phyloP scores from a whole-genome alignment of 1,140 invertebrate species.

The Zaprionus ornatus region DNA sequence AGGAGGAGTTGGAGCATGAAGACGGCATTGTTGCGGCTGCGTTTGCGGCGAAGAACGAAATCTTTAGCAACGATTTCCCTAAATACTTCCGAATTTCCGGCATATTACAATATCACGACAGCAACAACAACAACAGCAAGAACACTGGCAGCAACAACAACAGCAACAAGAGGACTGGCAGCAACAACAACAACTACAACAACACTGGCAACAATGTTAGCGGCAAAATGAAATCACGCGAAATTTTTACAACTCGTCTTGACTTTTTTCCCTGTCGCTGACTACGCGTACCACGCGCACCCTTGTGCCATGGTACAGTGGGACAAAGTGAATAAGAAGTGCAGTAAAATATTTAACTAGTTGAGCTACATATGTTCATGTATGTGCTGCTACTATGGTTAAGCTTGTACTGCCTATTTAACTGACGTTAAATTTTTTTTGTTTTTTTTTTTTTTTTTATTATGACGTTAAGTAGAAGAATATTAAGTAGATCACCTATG shows the following conservation, averaged over 20 bases:
- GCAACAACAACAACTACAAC: slow-evolving; percentile 52
- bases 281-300: background rate
- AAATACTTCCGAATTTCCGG: slow-evolving; percentile 81
- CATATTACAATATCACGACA: slow-evolving; percentile 72
- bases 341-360: background rate
- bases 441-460: no score
- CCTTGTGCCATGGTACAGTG: slow-evolving; percentile 32
- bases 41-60: slow-evolving; percentile 49
- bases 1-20: background rate
- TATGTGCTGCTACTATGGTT: no score
- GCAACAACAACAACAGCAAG: slow-evolving; percentile 56
- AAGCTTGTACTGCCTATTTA: no score
- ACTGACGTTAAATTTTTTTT: no score
- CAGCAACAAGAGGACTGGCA: slow-evolving; percentile 50
- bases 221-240: slow-evolving; percentile 74
- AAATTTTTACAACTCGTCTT: slow-evolving; percentile 72
- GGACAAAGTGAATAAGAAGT: background rate
- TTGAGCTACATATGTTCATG: no score
- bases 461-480: no score
- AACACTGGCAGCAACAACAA: slow-evolving; percentile 50
- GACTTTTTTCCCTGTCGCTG: slow-evolving; percentile 52
- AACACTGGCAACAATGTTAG: slow-evolving; percentile 62
- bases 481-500: no score
- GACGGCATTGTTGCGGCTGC: slow-evolving; percentile 35
- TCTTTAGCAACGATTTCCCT: slow-evolving; percentile 81